Evolutionary conservation across 1,140 invertebrate species (phyloP), one percentile per base, ranked within the genome.

Genomic region (Drosophila nikananu): DNA sequence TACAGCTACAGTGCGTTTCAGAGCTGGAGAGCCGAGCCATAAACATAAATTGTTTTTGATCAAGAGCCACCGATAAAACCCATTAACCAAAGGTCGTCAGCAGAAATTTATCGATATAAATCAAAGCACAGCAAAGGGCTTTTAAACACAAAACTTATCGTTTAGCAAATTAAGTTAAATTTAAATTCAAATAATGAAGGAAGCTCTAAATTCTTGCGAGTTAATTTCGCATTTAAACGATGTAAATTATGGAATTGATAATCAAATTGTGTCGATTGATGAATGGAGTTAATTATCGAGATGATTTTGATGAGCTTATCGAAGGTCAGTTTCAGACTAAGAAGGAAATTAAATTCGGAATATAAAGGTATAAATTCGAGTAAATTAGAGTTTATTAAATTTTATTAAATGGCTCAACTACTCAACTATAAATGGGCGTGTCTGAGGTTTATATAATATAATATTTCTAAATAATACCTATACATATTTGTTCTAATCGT

Each of bases 11-110:
- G 58, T 49, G 35, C 37, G 54, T 48, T 66, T 66, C 27, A 52
- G 30, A 54, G 52, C 12, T 21, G 27, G 12, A 9, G 19, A 30
- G 32, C 13, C 48, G 13, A 30, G 23, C 10, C 52, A 55, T 55
- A 37, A 55, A 55, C 32, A 55, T 68, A 55, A 70, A 70, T 42
- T 39, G n/a, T 15, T 71, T 55, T 19, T 19, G 51, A 71, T 70
- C 52, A 23, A 55, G n/a, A 70, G 46, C 39, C 8, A 54, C 39
- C 21, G 46, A 64, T 68, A 68, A 67, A 25, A 39, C 1, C 7
- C 27, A 35, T 35, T 65, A 58, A 23, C 21, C 39, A 71, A 71
- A 68, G 48, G 39, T 37, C 48, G 19, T 12, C 5, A 13, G 3
- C 25, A 19, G 8, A 12, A 17, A 21, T 35, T 19, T 19, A 55